Evolutionary conservation across 2,113 vertebrate genomes (phyloP), one percentile per base, ranked within the genome.

Genomic region (Hippocampus comes): DNA sequence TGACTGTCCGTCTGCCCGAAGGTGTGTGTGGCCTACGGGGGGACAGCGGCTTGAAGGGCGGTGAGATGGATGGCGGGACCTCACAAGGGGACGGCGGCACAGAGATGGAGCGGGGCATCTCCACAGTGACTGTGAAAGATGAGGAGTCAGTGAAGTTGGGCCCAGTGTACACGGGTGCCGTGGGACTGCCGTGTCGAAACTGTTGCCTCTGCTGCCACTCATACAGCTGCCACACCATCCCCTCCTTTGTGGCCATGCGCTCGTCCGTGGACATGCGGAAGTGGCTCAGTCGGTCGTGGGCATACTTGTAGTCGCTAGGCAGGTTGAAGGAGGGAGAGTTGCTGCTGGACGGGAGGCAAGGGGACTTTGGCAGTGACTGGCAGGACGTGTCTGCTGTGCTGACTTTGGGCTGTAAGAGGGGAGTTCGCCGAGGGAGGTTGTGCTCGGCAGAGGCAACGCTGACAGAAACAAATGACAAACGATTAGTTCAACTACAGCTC

Each of bases 181-280:
- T 97, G 75, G 97, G 95, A 86, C 96, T 98, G 78, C 97, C 97
- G 0, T 98, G 97, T 21, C 96, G 96, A 89, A 98, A 99, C 73
- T 97, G 96, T 88, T 97, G 97, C 63, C 97, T 91, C 89, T 99
- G 97, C 87, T 99, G 97, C 97, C 97, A 99, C 86, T 99, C 97
- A 0, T 98, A 99, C 0, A 99, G 93, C 91, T 97, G 97, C 97
- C 97, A 99, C 74, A 99, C 97, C 53, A 94, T 98, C 64, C 97
- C 97, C 9, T 99, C 96, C 81, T 96, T 95, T 57, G 90, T 95
- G 12, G 96, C 96, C 77, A 94, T 86, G 9, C 97, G 95, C 74
- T 99, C 97, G 68, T 98, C 95, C 1, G 94, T 94, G 9, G 96
- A 97, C 97, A 99, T 99, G 86, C 95, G 96, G 89, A 97, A 92